Base-by-base conservation (phyloP, 2,888 invertebrate species). In the Drosophila ustulata region DNA sequence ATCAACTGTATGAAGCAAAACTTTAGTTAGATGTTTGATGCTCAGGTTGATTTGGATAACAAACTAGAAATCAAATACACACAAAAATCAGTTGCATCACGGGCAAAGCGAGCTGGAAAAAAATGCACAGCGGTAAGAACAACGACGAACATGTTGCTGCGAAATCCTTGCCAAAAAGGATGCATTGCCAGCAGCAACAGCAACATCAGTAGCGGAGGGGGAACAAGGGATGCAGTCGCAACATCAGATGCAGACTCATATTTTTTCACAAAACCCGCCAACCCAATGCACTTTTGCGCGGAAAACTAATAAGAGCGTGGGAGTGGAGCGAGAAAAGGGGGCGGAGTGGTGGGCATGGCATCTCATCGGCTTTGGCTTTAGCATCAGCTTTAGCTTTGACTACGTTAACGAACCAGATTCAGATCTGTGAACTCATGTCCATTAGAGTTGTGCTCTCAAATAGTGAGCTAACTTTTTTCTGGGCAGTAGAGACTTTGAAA, bases 271-370 rank as follows among this genome's bases (percentile, higher is more conserved):
- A 78, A 80, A 72, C 65, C 49, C 65, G 45, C 47, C 47, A 57
- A 53, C 51, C 18, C 62, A 62, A 76, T 85, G 86, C 83, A 82
- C 58, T 83, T 82, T 73, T 79, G 52, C 66, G 64, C 71, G 61
- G 34, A 53, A 62, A 79, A 71, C 69, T 84, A 79, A 77, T 71
- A 67, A 63, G 53, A 71, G 55, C 25, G 18, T 30, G 5, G 26
- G 47, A 32, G 34, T 3, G n/a, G 11, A 13, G 11, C 23, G 32
- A 39, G 23, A n/a, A 9, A 50, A 11, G 4, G n/a, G 18, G n/a
- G 18, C 13, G 8, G 11, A 39, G 13, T 41, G 18, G 13, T 56
- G 51, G 28, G 37, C 5, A 28, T 7, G 41, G 45, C 4, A 46
- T 46, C 25, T 23, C 34, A 28, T 41, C n/a, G 55, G 47, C 23